These are phyloP conservation scores for Drosophila cognata DNA, from an alignment of 2,888 invertebrate species.

Conservation along the genomic window DNA sequence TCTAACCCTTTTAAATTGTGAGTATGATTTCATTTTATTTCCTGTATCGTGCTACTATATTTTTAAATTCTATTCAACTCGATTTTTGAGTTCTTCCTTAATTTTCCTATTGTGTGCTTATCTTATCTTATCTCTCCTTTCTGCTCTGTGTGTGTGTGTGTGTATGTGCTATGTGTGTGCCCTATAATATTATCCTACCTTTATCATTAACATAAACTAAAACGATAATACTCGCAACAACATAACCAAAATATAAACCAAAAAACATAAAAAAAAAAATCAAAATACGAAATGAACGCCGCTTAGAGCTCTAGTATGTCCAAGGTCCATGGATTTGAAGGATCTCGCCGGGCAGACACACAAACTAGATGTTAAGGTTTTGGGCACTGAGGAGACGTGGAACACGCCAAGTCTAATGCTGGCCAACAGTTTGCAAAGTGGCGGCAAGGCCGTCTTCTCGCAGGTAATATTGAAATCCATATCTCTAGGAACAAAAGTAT, in stretches of 20 bases:
- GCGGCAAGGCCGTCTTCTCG: slow-evolving; percentile 92
- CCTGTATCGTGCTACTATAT: slow-evolving; percentile 11
- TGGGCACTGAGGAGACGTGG: slow-evolving; percentile 95
- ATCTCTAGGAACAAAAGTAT: too few relatives aligned
- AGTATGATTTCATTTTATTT: not conserved
- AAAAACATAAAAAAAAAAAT: slow-evolving; percentile 39
- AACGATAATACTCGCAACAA: slow-evolving; percentile 46
- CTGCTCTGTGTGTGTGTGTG: slow-evolving; percentile 73
- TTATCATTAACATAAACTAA: slow-evolving; percentile 55
- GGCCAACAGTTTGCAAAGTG: slow-evolving; percentile 88
- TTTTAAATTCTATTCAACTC: slow-evolving; percentile 28
- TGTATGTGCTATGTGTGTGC: slow-evolving; percentile 76
- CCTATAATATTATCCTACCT: slow-evolving; percentile 65
- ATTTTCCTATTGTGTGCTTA: slow-evolving; percentile 13
- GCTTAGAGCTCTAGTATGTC: slow-evolving; percentile 86
- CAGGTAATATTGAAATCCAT: slow-evolving; percentile 86
- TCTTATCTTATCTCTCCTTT: slow-evolving; percentile 54
- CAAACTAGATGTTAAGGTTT: slow-evolving; percentile 90
- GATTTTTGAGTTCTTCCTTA: slow-evolving; percentile 27
- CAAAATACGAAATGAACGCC: slow-evolving; percentile 72
- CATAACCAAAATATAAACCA: slow-evolving; percentile 53
- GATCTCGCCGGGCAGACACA: slow-evolving; percentile 87
- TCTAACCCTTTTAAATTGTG: not conserved
- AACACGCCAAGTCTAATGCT: slow-evolving; percentile 92
- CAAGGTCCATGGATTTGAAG: slow-evolving; percentile 85